phyloP scores from a whole-genome alignment of 92 coral and sea anemone species.

The Galaxea fascicularis region DNA sequence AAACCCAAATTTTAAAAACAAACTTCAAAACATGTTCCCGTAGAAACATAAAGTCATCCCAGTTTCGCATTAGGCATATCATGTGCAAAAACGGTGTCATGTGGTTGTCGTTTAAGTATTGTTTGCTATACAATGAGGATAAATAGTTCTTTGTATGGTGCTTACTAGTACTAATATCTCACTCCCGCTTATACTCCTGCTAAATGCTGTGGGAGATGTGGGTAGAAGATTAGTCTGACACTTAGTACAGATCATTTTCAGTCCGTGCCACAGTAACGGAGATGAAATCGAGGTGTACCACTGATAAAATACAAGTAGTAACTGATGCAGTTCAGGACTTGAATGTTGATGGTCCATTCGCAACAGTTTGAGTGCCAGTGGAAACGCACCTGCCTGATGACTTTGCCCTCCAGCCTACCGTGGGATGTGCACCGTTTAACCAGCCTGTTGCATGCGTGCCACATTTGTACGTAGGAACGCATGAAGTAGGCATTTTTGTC shows the following conservation, averaged over 20 bases:
- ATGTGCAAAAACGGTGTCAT: too few species aligned
- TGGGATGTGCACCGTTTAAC: constrained; percentile 44
- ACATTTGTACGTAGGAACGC: constrained; percentile 38
- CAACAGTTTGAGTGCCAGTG: constrained; percentile 15
- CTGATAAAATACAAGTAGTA: constrained; percentile 26
- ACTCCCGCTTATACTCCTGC: too few species aligned
- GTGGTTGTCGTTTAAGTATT: too few species aligned
- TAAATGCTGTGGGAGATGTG: too few species aligned
- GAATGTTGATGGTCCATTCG: not conserved
- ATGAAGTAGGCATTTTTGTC: not conserved
- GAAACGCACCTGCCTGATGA: constrained; percentile 33
- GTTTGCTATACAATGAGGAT: too few species aligned
- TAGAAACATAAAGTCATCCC: too few species aligned
- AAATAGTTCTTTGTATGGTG: too few species aligned
- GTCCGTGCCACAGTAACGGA: constrained; percentile 41
- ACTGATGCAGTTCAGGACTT: constrained; percentile 20
- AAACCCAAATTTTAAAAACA: too few species aligned
- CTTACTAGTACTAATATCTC: too few species aligned
- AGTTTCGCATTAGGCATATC: too few species aligned
- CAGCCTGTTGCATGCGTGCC: constrained; percentile 35
- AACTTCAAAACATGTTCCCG: too few species aligned
- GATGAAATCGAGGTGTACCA: constrained; percentile 15
- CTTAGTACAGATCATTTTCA: not conserved
- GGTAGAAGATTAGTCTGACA: too few species aligned
- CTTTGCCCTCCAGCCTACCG: constrained; percentile 7